These are phyloP conservation scores for Ashinkailepas kermadecensis DNA, from an alignment of 2,888 invertebrate genomes.

Conservation along the genomic window DNA sequence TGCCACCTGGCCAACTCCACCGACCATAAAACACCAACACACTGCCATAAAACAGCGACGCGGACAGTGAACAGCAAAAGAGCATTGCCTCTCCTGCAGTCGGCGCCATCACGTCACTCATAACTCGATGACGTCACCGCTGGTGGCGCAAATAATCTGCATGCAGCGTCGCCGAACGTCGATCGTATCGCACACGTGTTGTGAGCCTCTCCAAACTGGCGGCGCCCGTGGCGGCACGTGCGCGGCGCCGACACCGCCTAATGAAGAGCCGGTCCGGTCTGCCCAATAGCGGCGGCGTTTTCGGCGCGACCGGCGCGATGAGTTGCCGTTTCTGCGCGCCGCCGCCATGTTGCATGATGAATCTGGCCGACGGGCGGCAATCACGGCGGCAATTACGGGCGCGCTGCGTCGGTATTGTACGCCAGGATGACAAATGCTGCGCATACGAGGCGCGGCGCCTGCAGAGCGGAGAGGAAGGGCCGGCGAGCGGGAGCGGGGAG, in stretches of 20 bases:
- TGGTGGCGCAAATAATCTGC: too few species aligned
- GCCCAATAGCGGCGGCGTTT: not conserved
- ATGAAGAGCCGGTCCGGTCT: not conserved
- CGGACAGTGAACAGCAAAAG: not conserved
- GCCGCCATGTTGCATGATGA: not conserved
- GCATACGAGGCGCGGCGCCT: not conserved
- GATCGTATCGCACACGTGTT: too few species aligned
- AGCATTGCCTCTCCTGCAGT: not conserved
- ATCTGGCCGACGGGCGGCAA: not conserved
- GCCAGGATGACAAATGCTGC: not conserved
- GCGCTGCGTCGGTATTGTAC: conserved; percentile 13
- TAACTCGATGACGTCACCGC: too few species aligned
- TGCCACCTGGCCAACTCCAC: not conserved
- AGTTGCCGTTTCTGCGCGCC: not conserved
- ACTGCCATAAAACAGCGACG: not conserved
- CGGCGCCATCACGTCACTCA: too few species aligned
- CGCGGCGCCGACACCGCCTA: not conserved
- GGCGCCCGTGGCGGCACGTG: conserved; percentile 23
- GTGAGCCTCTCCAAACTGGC: not conserved
- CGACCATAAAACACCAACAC: not conserved
- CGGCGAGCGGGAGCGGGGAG: not conserved
- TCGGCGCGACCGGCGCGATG: not conserved
- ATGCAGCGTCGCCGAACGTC: too few species aligned
- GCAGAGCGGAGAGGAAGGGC: not conserved
- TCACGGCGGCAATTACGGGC: not conserved